A percentile compares a stretch with the other conserved stretches of the same genome.
These are phyloP conservation scores for Meghimatium bilineatum DNA, from an alignment of 2,888 invertebrate species.

Conservation along the genomic window DNA sequence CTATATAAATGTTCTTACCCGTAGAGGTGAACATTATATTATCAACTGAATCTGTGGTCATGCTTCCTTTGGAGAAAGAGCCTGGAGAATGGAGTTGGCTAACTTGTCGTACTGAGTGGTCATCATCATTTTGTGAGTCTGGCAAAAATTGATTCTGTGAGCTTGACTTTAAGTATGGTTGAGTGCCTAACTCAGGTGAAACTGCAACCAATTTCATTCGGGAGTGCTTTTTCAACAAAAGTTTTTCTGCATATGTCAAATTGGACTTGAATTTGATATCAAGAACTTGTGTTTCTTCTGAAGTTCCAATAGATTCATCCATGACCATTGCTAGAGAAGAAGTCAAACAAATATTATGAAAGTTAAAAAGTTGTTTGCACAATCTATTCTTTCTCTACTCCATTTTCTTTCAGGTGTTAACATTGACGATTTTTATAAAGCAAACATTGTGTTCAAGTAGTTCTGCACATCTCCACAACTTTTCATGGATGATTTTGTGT, in stretches of 20 bases:
- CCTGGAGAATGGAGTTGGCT: slow-evolving; percentile 34
- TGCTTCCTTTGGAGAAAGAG: slow-evolving; percentile 9
- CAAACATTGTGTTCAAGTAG: too few relatives aligned
- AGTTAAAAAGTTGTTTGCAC: too few relatives aligned
- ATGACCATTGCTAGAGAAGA: slow-evolving; percentile 59
- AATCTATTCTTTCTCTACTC: too few relatives aligned
- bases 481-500: too few relatives aligned
- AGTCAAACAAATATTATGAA: background rate
- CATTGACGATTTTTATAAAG: too few relatives aligned
- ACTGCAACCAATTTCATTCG: slow-evolving; percentile 14
- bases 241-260: slow-evolving; percentile 73
- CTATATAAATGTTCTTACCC: background rate
- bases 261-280: slow-evolving; percentile 70
- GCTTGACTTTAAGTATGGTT: background rate
- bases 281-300: slow-evolving; percentile 53
- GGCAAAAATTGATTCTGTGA: background rate
- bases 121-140: background rate
- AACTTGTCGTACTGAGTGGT: background rate
- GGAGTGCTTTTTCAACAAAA: slow-evolving; percentile 73
- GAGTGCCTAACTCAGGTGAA: background rate
- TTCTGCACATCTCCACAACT: too few relatives aligned
- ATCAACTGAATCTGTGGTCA: background rate
- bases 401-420: too few relatives aligned
- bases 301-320: slow-evolving; percentile 65
- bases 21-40: background rate